Conservation (phyloP, 2,888 invertebrate species). For the Thumatha senex region DNA sequence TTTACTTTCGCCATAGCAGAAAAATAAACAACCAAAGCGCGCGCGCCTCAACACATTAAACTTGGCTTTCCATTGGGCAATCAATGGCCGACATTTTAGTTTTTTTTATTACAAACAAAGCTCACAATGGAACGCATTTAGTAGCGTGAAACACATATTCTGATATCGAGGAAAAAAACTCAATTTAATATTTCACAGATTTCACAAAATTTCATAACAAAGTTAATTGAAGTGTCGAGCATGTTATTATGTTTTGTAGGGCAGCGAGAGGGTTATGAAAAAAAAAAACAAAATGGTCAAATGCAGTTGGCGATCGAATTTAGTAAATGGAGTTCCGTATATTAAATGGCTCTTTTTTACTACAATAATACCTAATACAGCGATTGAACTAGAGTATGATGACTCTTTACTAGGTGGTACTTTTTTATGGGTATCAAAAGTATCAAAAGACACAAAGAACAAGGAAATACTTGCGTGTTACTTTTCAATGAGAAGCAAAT, state of each 20-base stretch:
- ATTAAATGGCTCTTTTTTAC: background rate
- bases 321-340: constrained; percentile 7
- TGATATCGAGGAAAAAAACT: constrained; percentile 52
- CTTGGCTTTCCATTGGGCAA: constrained; percentile 66
- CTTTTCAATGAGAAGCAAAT: too few relatives aligned
- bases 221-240: constrained; percentile 57
- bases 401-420: too few relatives aligned
- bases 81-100: constrained; percentile 62
- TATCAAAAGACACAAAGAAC: too few relatives aligned
- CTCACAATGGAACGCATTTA: constrained; percentile 59
- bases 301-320: constrained; percentile 14
- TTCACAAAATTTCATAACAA: constrained; percentile 74
- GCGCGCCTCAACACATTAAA: constrained; percentile 43
- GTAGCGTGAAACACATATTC: constrained; percentile 57
- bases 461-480: too few relatives aligned
- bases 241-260: constrained; percentile 56
- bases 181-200: constrained; percentile 75
- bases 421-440: too few relatives aligned
- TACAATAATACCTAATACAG: too few relatives aligned
- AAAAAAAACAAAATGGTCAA: constrained; percentile 40
- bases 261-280: constrained; percentile 60
- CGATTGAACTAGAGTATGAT: too few relatives aligned
- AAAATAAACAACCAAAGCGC: constrained; percentile 26
- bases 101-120: constrained; percentile 55
- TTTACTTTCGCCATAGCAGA: constrained; percentile 14